Conservation (phyloP, 2,797 vertebrate species). For the Eulemur mongoz region DNA sequence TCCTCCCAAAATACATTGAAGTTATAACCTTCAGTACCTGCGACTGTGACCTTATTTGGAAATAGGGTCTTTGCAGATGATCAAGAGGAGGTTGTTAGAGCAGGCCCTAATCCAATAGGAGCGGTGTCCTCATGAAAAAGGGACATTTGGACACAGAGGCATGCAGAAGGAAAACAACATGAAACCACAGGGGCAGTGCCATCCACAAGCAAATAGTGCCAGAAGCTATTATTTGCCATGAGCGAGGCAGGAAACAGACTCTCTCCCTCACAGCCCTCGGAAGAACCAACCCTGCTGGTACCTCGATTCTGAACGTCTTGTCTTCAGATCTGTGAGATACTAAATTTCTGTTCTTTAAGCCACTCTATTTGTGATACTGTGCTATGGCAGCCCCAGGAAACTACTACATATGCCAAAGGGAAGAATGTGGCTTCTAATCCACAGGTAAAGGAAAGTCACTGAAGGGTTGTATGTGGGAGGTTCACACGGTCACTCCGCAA, state of each 20-base stretch:
- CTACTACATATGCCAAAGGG: background rate
- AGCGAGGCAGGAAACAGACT: background rate
- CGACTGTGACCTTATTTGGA: background rate
- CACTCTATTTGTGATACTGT: background rate
- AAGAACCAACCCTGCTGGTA: background rate
- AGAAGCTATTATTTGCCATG: background rate
- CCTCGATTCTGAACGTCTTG: background rate
- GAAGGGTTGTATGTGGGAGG: background rate
- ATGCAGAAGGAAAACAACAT: background rate
- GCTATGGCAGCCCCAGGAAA: background rate
- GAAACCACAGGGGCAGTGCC: background rate
- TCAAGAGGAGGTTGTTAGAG: background rate
- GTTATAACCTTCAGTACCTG: background rate
- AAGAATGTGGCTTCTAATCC: background rate
- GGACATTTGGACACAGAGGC: background rate
- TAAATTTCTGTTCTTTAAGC: background rate
- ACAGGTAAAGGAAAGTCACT: background rate
- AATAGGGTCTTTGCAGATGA: background rate
- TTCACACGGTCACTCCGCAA: fast-evolving
- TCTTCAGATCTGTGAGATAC: background rate
- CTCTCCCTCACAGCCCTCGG: background rate
- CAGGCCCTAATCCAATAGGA: background rate
- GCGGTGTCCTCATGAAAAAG: background rate
- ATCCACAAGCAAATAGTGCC: background rate
- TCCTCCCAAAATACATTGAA: background rate